phyloP scores from a whole-genome alignment of 2,888 invertebrate genomes.

The Melanostoma mellinum region DNA sequence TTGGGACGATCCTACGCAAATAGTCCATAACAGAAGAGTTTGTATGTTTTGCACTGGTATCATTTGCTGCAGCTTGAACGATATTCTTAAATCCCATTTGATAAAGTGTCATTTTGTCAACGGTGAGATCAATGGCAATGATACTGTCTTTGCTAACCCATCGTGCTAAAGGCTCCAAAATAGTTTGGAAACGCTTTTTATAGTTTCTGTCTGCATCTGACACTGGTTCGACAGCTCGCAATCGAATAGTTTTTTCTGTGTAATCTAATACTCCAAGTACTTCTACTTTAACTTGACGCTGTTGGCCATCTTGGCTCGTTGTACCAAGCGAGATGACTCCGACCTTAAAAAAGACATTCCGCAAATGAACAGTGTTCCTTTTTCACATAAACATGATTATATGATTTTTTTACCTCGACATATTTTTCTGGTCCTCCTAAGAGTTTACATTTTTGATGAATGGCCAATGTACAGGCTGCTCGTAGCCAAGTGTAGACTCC shows the following conservation, averaged over 20 bases:
- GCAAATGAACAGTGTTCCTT: background rate
- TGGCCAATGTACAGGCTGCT: slow-evolving; percentile 90
- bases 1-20: slow-evolving; percentile 90
- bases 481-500: slow-evolving; percentile 88
- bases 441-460: slow-evolving; percentile 89
- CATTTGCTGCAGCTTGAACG: slow-evolving; percentile 84
- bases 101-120: slow-evolving; percentile 90
- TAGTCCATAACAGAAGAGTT: slow-evolving; percentile 94
- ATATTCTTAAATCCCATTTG: slow-evolving; percentile 91
- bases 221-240: slow-evolving; percentile 92
- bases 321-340: slow-evolving; percentile 95
- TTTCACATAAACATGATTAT: background rate
- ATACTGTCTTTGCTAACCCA: slow-evolving; percentile 92
- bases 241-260: slow-evolving; percentile 87
- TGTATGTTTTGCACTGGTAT: slow-evolving; percentile 83
- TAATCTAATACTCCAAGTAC: slow-evolving; percentile 92
- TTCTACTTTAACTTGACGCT: slow-evolving; percentile 93
- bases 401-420: slow-evolving; percentile 83
- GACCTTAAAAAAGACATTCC: slow-evolving; percentile 78
- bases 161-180: slow-evolving; percentile 88
- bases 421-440: slow-evolving; percentile 88
- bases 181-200: slow-evolving; percentile 91
- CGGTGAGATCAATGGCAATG: slow-evolving; percentile 91
- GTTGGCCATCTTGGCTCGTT: slow-evolving; percentile 89
- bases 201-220: slow-evolving; percentile 90